phyloP scores from a whole-genome alignment of 2,113 vertebrate species.

The Nibea coibor region DNA sequence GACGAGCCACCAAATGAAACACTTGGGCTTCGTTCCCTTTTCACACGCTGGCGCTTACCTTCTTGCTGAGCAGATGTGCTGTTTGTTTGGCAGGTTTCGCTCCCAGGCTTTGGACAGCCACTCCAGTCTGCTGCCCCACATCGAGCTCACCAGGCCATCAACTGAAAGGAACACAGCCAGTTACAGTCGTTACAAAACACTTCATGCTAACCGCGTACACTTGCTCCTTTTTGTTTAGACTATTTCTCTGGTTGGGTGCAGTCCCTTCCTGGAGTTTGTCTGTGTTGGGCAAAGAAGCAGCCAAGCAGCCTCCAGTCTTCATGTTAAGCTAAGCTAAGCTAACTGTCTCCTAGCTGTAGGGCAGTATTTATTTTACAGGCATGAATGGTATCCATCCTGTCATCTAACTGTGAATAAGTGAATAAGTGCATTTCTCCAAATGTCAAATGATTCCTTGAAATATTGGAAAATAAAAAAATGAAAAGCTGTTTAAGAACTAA shows the following conservation, averaged over 20 bases:
- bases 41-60: constrained; percentile 51
- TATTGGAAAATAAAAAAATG: background rate
- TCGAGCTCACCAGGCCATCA: constrained; percentile 73
- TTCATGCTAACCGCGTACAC: too few relatives aligned
- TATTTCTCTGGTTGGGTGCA: too few relatives aligned
- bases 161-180: constrained; percentile 61
- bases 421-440: too few relatives aligned
- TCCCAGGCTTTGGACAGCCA: constrained; percentile 63
- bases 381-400: background rate
- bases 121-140: constrained; percentile 61
- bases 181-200: background rate
- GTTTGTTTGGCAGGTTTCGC: constrained; percentile 49
- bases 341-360: too few relatives aligned
- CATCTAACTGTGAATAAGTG: background rate
- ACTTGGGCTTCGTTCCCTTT: background rate
- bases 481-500: background rate
- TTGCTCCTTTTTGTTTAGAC: too few relatives aligned
- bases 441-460: background rate
- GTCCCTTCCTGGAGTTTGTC: background rate
- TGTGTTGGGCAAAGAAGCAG: background rate
- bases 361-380: background rate
- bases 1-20: background rate
- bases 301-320: background rate
- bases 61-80: constrained; percentile 57
- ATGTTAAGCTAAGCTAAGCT: too few relatives aligned